Conservation (phyloP, 2,888 invertebrate species). For the Microplitis manilae region DNA sequence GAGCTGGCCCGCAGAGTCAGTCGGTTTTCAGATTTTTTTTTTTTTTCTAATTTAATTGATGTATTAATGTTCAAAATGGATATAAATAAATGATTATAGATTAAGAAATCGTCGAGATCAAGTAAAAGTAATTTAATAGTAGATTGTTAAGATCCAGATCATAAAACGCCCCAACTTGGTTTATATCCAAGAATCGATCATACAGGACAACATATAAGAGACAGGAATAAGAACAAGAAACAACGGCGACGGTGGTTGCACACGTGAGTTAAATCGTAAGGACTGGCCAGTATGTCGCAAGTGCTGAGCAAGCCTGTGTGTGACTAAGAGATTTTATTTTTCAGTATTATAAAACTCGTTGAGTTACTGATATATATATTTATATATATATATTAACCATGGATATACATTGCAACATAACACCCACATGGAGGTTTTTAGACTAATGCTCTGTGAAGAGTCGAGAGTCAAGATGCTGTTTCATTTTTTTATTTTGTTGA, state of each 20-base stretch:
- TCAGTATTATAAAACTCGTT: conserved; percentile 63
- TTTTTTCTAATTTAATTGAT: no score
- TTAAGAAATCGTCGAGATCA: conserved; percentile 5
- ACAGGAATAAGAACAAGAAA: background rate
- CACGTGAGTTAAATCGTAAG: conserved; percentile 42
- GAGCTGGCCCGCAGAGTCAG: no score
- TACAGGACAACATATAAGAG: conserved; percentile 60
- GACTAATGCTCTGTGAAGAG: conserved; percentile 50
- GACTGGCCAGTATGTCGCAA: conserved; percentile 60
- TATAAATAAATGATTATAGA: background rate
- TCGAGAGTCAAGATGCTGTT: conserved; percentile 38
- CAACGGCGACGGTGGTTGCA: conserved; percentile 34
- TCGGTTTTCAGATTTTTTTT: no score
- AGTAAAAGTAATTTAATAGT: background rate
- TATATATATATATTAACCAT: background rate
- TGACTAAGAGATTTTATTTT: conserved; percentile 69
- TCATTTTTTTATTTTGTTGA: background rate
- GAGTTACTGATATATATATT: conserved; percentile 54
- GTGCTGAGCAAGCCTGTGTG: conserved; percentile 48
- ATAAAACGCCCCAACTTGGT: background rate
- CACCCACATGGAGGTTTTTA: conserved; percentile 63
- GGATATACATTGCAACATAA: conserved; percentile 65
- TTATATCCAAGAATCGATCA: conserved; percentile 61
- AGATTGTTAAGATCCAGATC: background rate
- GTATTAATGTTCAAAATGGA: no score